These are phyloP conservation scores for Xanthorhoe designata DNA, from an alignment of 2,888 invertebrate species.

Conservation along the genomic window DNA sequence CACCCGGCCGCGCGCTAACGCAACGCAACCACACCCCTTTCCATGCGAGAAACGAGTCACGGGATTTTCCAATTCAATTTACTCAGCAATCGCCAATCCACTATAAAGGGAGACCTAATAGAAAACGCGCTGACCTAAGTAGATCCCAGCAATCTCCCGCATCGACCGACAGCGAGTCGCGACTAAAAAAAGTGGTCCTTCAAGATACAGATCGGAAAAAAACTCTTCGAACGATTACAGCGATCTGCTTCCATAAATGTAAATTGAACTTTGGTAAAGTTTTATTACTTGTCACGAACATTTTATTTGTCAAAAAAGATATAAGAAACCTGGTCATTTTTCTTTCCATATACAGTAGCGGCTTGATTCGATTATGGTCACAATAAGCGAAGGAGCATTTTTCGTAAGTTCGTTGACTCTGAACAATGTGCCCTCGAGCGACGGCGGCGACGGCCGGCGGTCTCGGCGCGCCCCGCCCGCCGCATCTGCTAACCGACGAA, in stretches of 20 bases:
- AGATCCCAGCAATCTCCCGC: constrained; percentile 16
- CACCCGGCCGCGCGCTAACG: constrained; percentile 55
- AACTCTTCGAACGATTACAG: constrained; percentile 33
- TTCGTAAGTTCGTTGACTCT: constrained; percentile 83
- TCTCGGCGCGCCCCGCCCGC: constrained; percentile 57
- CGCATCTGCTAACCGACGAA: constrained; percentile 74
- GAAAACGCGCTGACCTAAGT: constrained; percentile 39
- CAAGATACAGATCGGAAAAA: constrained; percentile 31
- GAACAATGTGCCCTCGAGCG: constrained; percentile 76
- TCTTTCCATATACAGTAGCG: constrained; percentile 76
- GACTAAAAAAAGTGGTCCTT: constrained; percentile 22
- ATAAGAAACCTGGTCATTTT: constrained; percentile 68
- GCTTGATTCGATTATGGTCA: constrained; percentile 82
- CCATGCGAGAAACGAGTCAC: constrained; percentile 76
- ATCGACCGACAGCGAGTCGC: constrained; percentile 3
- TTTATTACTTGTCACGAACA: constrained; percentile 58
- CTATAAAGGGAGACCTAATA: constrained; percentile 55
- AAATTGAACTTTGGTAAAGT: constrained; percentile 41
- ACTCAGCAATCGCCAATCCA: constrained; percentile 53
- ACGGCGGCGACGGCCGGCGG: constrained; percentile 52
- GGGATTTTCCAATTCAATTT: constrained; percentile 84
- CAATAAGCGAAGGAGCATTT: constrained; percentile 79
- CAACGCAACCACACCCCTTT: constrained; percentile 82
- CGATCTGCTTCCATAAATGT: constrained; percentile 52
- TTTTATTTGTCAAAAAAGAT: constrained; percentile 71